These are phyloP conservation scores for Fopius arisanus DNA, from an alignment of 1,140 invertebrate species.

Conservation along the genomic window DNA sequence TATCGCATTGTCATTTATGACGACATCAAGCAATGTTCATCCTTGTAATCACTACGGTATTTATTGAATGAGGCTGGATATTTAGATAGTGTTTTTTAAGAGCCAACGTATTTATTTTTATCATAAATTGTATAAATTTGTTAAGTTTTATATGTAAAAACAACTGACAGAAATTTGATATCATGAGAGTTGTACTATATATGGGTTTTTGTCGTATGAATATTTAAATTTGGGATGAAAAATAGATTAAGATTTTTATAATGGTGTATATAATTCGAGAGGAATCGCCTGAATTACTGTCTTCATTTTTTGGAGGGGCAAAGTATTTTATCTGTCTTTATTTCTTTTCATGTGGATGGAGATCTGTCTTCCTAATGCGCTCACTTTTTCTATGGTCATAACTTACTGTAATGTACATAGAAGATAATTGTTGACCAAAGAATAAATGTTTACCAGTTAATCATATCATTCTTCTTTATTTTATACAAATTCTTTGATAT, in stretches of 20 bases:
- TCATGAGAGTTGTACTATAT: slow-evolving; percentile 24
- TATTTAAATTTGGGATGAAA: slow-evolving; percentile 9
- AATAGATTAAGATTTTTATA: slow-evolving; percentile 12
- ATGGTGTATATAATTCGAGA: slow-evolving; percentile 6
- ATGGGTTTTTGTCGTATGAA: not conserved
- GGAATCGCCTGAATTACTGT: not conserved
- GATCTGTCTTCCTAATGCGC: slow-evolving; percentile 24
- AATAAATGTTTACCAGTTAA: slow-evolving; percentile 22
- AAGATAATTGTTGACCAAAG: slow-evolving; percentile 28
- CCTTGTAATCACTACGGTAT: not conserved
- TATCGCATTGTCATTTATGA: not conserved
- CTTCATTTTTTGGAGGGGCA: not conserved
- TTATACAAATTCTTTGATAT: not conserved
- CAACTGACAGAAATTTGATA: slow-evolving; percentile 6
- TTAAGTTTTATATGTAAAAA: slow-evolving; percentile 48
- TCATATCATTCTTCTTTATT: slow-evolving; percentile 1
- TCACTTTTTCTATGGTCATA: slow-evolving; percentile 18
- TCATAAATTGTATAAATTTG: slow-evolving; percentile 35
- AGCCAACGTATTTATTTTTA: slow-evolving; percentile 33
- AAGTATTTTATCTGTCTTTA: slow-evolving; percentile 23
- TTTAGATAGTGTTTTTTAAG: slow-evolving; percentile 2
- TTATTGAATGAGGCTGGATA: slow-evolving; percentile 17
- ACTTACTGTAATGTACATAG: slow-evolving; percentile 28
- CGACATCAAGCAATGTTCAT: not conserved
- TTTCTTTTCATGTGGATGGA: not conserved